Base-by-base conservation (phyloP, 2,113 vertebrate genomes). In the Pelobates fuscus region DNA sequence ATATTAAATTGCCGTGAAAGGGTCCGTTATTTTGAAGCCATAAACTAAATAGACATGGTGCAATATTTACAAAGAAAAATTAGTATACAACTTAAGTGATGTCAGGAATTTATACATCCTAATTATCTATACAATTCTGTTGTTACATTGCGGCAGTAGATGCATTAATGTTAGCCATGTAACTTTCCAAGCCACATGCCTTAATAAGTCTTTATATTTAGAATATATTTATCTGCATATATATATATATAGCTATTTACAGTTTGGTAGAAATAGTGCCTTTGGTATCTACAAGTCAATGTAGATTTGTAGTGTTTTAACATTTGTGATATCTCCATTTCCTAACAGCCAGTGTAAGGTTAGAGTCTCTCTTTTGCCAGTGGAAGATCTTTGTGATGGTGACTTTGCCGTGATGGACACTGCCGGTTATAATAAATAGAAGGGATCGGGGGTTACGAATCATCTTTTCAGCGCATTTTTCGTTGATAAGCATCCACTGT, bases 251-350 rank as follows among this genome's bases (percentile, higher is more conserved):
- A 78, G 17, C 20, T 84, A 86, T 89, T 81, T 87, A 89, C 83
- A 89, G 71, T 30, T 46, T 1, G 68, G 24, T 27, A 25, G 30
- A 44, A 52, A 37, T 77, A 62, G 37, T 61, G 25, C 59, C 77
- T 69, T 67, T 0, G 62, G 57, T 41, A 78, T 83, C 27, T 83
- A 66, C 71, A 72, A 23, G 46, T 52, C 29, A 24, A 37, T 32
- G 29, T 52, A 41, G 10, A 37, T 2, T 23, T 21, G 21, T 37
- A n/a, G 23, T 18, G 3, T 10, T 83, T 90, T 79, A 91, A 67
- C 94, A 96, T 83, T 91, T 91, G 79, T 95, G 90, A 26, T 93
- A 90, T 71, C 90, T 94, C 94, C 93, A 94, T 74, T 93, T 96
- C 65, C 92, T 90, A 2, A 85, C 89, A 26, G 92, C 93, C 18